Conservation (phyloP, 2,888 invertebrate genomes). For the Chymomyza caudatula region DNA sequence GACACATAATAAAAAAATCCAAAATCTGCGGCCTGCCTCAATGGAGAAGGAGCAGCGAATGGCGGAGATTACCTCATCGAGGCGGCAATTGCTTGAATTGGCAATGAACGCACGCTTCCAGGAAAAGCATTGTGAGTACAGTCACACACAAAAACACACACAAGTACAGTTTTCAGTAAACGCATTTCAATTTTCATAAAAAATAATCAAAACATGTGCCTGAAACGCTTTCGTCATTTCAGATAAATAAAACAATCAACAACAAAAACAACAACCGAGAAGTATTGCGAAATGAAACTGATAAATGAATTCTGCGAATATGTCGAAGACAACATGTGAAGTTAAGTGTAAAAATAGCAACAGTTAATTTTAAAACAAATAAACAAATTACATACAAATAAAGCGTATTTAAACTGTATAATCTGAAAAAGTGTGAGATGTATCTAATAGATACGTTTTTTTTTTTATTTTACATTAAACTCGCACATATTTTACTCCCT, state of each 20-base stretch:
- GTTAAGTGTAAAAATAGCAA: conserved; percentile 34
- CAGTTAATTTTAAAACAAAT: conserved; percentile 48
- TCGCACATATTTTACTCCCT: background rate
- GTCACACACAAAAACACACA: background rate
- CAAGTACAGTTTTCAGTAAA: conserved; percentile 53
- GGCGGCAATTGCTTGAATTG: background rate
- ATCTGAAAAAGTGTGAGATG: background rate
- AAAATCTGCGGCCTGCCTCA: background rate
- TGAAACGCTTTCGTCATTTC: conserved; percentile 20
- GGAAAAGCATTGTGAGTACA: background rate
- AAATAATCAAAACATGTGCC: conserved; percentile 72
- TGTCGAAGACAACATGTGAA: conserved; percentile 57
- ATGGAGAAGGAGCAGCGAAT: background rate
- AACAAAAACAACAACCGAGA: conserved; percentile 51
- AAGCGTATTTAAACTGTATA: conserved; percentile 15
- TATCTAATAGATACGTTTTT: background rate
- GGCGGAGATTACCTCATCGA: background rate
- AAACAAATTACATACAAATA: conserved; percentile 35
- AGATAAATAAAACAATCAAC: conserved; percentile 60
- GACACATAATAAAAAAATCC: background rate
- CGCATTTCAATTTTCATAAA: conserved; percentile 69
- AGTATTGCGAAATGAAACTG: conserved; percentile 32
- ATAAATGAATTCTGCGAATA: conserved; percentile 65
- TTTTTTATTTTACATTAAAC: background rate
- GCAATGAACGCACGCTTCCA: background rate